Evolutionary conservation across 1,140 invertebrate genomes (phyloP), one percentile per base, ranked within the genome.

Genomic region (Drosophila pandora): DNA sequence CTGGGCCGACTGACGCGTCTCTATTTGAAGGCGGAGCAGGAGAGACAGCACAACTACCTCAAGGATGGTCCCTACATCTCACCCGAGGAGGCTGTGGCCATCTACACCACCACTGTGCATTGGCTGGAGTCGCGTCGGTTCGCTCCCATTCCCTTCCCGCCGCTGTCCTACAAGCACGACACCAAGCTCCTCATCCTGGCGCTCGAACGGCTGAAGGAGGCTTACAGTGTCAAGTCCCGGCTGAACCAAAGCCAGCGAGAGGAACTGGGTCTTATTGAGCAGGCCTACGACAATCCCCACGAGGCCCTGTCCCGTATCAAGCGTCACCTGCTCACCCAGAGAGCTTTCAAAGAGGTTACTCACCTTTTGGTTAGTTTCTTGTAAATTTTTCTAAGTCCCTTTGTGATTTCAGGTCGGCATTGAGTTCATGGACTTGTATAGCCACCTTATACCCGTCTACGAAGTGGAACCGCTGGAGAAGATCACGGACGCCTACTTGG

Each of bases 381-480:
- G 3, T 22, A 4, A 2, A 17, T 13, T n/a, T 34, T 12, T 54
- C 0, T 7, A 3, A 23, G 5, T 23, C 6, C 0, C 8, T 49
- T n/a, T 8, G 2, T 43, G 17, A 47, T 83, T 76, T 4, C 12
- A 97, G 95, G 96, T 97, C 61, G 98, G 98, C 12, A 99, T 99
- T 82, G 99, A 99, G 92, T 99, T 99, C 92, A 99, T 99, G 99
- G 99, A 99, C 92, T 93, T 99, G 28, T 99, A 99, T 93, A 99
- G 97, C 74, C 98, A 99, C 92, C 92, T 99, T 49, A 98, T 99
- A 58, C 99, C 99, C 0, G 99, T 99, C 0, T 99, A 99, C 91
- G 99, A 99, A 90, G 98, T 99, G 13, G 99, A 99, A 89, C 99
- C 99, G 0, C 93, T 99, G 7, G 99, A 99, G 92, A 99, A 99